Base-by-base conservation (phyloP, 2,888 invertebrate genomes). In the Oeneis ivallda region DNA sequence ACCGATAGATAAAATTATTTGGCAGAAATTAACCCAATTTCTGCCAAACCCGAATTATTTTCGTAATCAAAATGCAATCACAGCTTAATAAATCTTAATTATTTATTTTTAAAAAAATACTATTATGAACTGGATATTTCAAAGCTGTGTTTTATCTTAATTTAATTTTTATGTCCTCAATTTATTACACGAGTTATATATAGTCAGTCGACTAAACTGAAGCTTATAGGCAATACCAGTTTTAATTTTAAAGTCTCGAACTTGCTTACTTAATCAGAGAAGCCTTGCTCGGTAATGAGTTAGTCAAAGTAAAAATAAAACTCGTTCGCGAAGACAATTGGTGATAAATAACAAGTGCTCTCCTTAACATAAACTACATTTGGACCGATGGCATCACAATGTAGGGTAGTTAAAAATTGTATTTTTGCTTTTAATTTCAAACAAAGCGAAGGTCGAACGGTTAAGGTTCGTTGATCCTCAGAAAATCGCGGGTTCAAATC, bases 331-430 rank as follows among this genome's bases (percentile, higher is more conserved):
- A 66, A 76, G 71, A 80, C 80, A 80, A 80, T 79, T 70, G 78
- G 65, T 67, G 63, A 71, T 79, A 80, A 79, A 78, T 79, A 76
- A 76, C 68, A 58, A 50, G 66, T 67, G 70, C 68, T 69, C 73
- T 72, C 72, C 74, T 74, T 72, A 71, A 66, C 72, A 71, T 72
- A 64, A 69, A 62, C 70, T 64, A 58, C 68, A 65, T 70, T 70
- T 59, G 64, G 62, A 63, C 61, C 57, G 69, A 64, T 52, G 64
- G n/a, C 64, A 52, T 45, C 49, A 59, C 59, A 59, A 49, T 59
- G 49, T 59, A 15, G 59, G 59, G 47, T 49, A 49, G 37, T 59
- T 47, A 47, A 58, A 43, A 58, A 45, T 15, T 45, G 15, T 58
- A 61, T 61, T 50, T 37, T n/a, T 50, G 10, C 37, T 59, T n/a